Conservation (phyloP, 2,888 invertebrate species). For the Polymixis lichenea region DNA sequence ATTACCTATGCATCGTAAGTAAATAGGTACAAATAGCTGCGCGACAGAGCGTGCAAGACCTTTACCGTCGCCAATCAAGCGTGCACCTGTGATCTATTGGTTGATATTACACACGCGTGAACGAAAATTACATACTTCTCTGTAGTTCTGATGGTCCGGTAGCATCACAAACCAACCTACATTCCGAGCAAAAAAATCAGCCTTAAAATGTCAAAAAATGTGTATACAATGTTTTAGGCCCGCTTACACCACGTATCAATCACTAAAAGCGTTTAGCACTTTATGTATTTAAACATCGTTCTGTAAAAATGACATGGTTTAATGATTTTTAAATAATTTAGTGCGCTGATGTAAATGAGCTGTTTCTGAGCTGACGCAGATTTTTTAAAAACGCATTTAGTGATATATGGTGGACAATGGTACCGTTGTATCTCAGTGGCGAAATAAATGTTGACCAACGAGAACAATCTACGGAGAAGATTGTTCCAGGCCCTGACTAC, state of each 20-base stretch:
- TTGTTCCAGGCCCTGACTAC: background rate
- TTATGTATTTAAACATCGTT: no score
- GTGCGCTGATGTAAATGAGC: no score
- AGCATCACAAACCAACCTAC: background rate
- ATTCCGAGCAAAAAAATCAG: background rate
- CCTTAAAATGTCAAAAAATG: background rate
- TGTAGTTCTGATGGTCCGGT: constrained; percentile 11
- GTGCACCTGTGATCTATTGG: constrained; percentile 49
- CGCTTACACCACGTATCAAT: no score
- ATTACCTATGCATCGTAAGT: background rate
- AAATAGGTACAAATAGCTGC: constrained; percentile 30
- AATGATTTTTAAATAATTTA: background rate
- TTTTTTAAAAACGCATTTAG: no score
- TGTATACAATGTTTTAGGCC: background rate
- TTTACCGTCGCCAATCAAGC: constrained; percentile 53
- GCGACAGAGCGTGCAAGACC: constrained; percentile 68
- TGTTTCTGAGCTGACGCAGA: no score
- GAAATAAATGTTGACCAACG: background rate
- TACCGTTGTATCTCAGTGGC: no score
- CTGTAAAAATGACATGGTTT: no score
- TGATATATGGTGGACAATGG: background rate
- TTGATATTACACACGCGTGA: constrained; percentile 62
- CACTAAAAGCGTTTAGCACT: no score
- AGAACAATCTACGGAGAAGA: background rate
- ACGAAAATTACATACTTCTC: constrained; percentile 31